These are phyloP conservation scores for Drosophila birchii DNA, from an alignment of 2,888 invertebrate genomes.

Conservation along the genomic window DNA sequence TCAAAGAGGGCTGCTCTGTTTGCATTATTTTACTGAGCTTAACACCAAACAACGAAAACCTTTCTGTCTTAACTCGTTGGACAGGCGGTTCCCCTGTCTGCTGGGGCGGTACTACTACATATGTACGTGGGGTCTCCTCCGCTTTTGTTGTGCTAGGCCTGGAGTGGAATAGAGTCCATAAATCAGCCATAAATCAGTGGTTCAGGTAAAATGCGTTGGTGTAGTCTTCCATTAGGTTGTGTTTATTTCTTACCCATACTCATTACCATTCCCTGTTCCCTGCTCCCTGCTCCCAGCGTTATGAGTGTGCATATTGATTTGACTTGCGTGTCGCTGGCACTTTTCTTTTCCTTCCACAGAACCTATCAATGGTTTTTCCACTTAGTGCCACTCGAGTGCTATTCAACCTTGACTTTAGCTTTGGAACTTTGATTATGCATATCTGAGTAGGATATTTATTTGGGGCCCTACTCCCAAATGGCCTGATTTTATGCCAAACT, in stretches of 20 bases:
- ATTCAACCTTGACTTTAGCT: constrained; percentile 34
- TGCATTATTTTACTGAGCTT: constrained; percentile 17
- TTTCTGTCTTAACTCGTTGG: constrained; percentile 44
- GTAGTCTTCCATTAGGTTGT: constrained; percentile 32
- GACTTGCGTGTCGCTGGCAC: constrained; percentile 66
- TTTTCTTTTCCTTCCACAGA: constrained; percentile 33
- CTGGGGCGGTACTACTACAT: background rate
- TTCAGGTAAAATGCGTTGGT: constrained; percentile 40
- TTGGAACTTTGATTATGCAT: constrained; percentile 35
- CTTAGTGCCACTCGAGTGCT: constrained; percentile 29
- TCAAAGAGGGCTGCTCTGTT: constrained; percentile 14
- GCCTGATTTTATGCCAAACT: constrained; percentile 44
- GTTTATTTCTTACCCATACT: constrained; percentile 6
- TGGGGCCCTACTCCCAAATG: constrained; percentile 10
- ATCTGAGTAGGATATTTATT: background rate
- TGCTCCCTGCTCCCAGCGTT: constrained; percentile 6
- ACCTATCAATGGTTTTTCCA: constrained; percentile 21
- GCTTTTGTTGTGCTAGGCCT: constrained; percentile 45
- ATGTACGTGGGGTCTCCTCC: constrained; percentile 13
- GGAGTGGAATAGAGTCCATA: constrained; percentile 14
- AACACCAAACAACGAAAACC: constrained; percentile 50
- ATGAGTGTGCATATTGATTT: constrained; percentile 62
- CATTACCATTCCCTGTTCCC: constrained; percentile 15
- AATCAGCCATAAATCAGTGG: constrained; percentile 42
- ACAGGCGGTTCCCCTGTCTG: constrained; percentile 12